Conservation (phyloP, 2,797 vertebrate species). For the Fundulus diaphanus region DNA sequence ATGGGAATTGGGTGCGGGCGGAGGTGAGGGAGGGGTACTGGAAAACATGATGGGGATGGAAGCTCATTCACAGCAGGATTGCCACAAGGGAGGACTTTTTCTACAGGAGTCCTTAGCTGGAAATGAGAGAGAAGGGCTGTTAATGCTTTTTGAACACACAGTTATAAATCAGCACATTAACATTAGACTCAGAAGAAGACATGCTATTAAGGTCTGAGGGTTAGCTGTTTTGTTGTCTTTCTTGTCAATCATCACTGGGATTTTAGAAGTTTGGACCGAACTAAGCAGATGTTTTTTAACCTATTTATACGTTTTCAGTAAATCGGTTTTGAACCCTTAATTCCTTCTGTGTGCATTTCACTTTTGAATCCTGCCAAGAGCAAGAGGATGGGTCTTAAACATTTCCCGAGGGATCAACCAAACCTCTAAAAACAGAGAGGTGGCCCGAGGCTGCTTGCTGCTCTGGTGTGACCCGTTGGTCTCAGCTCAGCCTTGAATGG, state of each 20-base stretch:
- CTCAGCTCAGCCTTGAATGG: conserved; percentile 64
- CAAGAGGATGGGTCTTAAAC: conserved; percentile 46
- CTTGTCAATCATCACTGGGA: conserved; percentile 8
- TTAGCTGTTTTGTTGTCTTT: conserved; percentile 3
- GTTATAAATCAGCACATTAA: conserved; percentile 57
- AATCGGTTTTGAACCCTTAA: conserved; percentile 36
- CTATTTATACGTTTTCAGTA: conserved; percentile 29
- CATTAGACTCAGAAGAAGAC: conserved; percentile 46
- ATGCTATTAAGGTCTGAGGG: conserved; percentile 42
- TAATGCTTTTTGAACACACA: conserved; percentile 83
- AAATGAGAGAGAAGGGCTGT: conserved; percentile 92
- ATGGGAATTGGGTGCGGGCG: conserved; percentile 54
- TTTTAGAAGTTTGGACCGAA: conserved; percentile 37
- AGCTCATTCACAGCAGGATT: conserved; percentile 87
- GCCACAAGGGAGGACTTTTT: conserved; percentile 84
- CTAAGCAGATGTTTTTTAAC: conserved; percentile 54
- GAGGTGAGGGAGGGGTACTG: conserved; percentile 69
- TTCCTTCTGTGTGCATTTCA: conserved; percentile 45
- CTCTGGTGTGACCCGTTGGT: conserved; percentile 54
- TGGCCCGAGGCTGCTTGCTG: conserved; percentile 48
- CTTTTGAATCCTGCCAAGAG: conserved; percentile 47
- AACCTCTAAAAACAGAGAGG: conserved; percentile 54
- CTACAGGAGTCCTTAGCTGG: conserved; percentile 97
- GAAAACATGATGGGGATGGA: conserved; percentile 79
- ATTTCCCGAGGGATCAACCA: conserved; percentile 55